These are phyloP conservation scores for Indicator indicator DNA, from an alignment of 2,113 vertebrate genomes.

Conservation along the genomic window DNA sequence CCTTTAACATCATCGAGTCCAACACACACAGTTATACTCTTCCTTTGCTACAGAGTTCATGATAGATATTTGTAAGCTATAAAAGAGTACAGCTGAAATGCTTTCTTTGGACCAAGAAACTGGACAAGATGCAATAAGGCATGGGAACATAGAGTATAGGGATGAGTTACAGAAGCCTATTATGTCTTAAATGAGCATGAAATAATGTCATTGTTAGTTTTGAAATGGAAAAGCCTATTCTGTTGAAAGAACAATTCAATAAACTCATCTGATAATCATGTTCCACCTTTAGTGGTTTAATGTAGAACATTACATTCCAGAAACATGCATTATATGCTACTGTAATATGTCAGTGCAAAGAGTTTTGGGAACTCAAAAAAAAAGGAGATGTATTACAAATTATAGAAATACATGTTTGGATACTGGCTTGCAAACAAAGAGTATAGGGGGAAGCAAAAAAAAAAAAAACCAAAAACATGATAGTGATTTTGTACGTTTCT, in stretches of 20 bases:
- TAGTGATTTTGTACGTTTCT: background rate
- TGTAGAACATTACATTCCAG: background rate
- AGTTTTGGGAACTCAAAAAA: background rate
- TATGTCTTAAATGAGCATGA: background rate
- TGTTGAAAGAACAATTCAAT: background rate
- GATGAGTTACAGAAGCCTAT: background rate
- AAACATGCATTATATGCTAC: background rate
- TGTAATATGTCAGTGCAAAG: background rate
- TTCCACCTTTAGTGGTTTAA: background rate
- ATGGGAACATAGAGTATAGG: background rate
- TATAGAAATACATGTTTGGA: background rate
- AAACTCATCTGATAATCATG: background rate
- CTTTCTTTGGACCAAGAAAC: background rate
- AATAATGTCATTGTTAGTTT: background rate
- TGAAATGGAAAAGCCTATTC: background rate
- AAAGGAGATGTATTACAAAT: background rate
- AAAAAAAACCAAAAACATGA: background rate
- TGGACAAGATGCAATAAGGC: background rate
- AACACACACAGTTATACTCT: accelerated
- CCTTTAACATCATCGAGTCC: too few species aligned
- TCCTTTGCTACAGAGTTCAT: background rate
- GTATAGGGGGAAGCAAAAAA: background rate
- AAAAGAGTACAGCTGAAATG: background rate
- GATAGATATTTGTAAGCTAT: background rate
- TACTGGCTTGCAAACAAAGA: background rate